Conservation (phyloP, 2,797 vertebrate species). For the Phataginus tetradactyla region DNA sequence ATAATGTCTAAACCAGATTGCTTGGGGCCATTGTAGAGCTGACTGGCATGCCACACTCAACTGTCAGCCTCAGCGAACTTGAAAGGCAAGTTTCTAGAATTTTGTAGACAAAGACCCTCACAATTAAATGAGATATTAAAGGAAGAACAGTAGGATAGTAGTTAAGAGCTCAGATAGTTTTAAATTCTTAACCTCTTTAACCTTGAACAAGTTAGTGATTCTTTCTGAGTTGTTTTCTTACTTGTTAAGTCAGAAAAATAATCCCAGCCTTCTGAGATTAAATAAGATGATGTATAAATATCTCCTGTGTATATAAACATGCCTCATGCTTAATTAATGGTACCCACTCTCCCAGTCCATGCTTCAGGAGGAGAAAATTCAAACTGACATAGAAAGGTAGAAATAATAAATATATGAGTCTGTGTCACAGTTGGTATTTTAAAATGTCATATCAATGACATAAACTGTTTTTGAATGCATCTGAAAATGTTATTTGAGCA, state of each 20-base stretch:
- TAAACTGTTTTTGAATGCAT: slow-evolving; percentile 33
- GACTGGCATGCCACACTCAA: background rate
- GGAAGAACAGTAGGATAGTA: background rate
- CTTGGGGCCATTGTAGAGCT: background rate
- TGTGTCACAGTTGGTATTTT: slow-evolving; percentile 39
- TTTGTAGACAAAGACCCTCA: background rate
- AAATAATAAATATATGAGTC: slow-evolving; percentile 18
- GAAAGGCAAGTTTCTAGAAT: background rate
- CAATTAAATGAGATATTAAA: background rate
- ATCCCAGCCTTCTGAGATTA: background rate
- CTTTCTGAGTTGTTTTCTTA: slow-evolving; percentile 2
- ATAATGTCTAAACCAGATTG: background rate
- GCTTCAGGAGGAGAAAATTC: slow-evolving; percentile 33
- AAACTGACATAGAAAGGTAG: background rate
- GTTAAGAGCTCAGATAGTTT: background rate
- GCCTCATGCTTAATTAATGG: background rate
- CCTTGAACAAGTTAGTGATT: background rate
- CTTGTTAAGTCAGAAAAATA: background rate
- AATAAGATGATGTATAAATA: background rate
- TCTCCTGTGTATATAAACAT: background rate
- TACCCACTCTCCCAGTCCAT: background rate
- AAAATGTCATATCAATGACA: slow-evolving; percentile 54
- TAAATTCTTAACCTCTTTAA: slow-evolving; percentile 14
- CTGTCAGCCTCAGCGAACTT: background rate
- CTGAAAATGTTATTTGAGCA: slow-evolving; percentile 52